These are phyloP conservation scores for Phyto melanocephala DNA, from an alignment of 2,888 invertebrate species.

Conservation along the genomic window DNA sequence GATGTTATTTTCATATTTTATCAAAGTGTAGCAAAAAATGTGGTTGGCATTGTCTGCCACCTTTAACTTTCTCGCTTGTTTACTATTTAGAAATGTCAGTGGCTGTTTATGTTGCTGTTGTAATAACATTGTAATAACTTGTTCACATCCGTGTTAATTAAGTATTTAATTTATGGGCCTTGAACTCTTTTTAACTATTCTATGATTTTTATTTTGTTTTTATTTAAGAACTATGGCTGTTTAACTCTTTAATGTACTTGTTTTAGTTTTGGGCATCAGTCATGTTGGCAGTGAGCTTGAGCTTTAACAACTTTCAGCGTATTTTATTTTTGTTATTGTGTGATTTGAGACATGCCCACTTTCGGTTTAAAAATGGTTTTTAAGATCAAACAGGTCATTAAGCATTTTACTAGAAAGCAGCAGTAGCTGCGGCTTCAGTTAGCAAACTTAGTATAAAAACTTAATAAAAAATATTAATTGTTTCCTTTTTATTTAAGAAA, in stretches of 20 bases:
- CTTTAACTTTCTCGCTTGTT: not conserved
- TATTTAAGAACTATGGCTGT: slow-evolving; percentile 16
- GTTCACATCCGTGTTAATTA: slow-evolving; percentile 62
- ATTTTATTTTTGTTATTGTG: slow-evolving; percentile 18
- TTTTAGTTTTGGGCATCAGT: slow-evolving; percentile 24
- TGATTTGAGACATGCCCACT: slow-evolving; percentile 48
- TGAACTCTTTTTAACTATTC: slow-evolving; percentile 52
- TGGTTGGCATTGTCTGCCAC: not conserved
- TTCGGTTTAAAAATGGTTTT: slow-evolving; percentile 51
- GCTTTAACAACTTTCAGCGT: slow-evolving; percentile 29
- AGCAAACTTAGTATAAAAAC: not conserved
- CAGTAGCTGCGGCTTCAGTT: not conserved
- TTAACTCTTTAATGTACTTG: slow-evolving; percentile 33
- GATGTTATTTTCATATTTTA: too few species aligned
- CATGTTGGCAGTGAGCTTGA: not conserved
- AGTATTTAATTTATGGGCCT: slow-evolving; percentile 58
- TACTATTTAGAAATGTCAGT: slow-evolving; percentile 23
- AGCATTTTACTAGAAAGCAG: slow-evolving; percentile 51
- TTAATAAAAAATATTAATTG: slow-evolving; percentile 5
- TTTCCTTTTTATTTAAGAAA: slow-evolving; percentile 41
- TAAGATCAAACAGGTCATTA: slow-evolving; percentile 58
- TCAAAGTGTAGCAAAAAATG: too few species aligned
- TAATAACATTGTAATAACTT: slow-evolving; percentile 37
- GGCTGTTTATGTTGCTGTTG: not conserved
- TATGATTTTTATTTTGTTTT: not conserved